These are phyloP conservation scores for Mustelus asterias DNA, from an alignment of 2,113 vertebrate species.

Conservation along the genomic window DNA sequence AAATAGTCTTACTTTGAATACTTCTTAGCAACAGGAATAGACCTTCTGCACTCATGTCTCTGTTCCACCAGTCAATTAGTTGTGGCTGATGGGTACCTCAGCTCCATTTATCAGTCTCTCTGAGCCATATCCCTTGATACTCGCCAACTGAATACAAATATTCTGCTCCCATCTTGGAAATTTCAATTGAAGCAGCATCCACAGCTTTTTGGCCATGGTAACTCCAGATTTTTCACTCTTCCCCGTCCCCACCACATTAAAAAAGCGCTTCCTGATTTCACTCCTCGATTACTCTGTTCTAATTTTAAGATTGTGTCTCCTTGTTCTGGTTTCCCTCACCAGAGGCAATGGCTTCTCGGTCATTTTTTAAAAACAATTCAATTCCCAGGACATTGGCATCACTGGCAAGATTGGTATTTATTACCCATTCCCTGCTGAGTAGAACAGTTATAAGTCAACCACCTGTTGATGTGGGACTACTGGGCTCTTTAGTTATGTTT, in stretches of 20 bases:
- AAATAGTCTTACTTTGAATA: no score
- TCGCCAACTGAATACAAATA: no score
- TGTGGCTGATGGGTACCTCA: no score
- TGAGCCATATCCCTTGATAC: no score
- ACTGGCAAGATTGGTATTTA: not conserved
- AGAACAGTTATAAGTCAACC: not conserved
- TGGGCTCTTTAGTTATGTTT: no score
- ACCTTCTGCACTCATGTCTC: no score
- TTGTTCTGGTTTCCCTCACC: not conserved
- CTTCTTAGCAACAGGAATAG: no score
- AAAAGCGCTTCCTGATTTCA: not conserved
- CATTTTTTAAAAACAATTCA: not conserved
- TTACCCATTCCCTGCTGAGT: not conserved
- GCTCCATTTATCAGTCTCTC: no score
- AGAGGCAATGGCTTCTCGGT: not conserved
- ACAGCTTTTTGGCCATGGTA: not conserved
- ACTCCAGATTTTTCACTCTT: not conserved
- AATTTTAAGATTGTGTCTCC: not conserved
- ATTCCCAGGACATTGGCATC: not conserved
- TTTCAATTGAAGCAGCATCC: not conserved
- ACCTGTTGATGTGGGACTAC: not conserved
- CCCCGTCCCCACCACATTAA: not conserved
- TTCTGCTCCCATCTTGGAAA: not conserved
- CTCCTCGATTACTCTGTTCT: not conserved
- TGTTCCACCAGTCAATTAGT: no score